These are phyloP conservation scores for Chalcis sispes DNA, from an alignment of 2,888 invertebrate genomes.

Conservation along the genomic window DNA sequence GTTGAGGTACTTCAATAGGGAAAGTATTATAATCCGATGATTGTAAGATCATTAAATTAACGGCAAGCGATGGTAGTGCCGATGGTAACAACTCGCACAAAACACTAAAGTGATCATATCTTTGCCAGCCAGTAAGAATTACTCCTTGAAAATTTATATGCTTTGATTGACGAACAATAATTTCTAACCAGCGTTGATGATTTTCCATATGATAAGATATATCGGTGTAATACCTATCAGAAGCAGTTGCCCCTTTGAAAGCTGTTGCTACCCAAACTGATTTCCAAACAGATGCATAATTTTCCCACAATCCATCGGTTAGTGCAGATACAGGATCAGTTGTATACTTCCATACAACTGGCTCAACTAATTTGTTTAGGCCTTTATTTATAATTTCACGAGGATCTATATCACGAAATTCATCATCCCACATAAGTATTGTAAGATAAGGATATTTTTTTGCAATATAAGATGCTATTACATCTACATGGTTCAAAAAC, in stretches of 20 bases:
- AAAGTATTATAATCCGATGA: conserved; percentile 66
- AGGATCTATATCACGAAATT: conserved; percentile 81
- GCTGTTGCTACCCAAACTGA: conserved; percentile 89
- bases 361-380: conserved; percentile 79
- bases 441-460: conserved; percentile 77
- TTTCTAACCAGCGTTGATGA: conserved; percentile 83
- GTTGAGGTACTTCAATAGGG: conserved; percentile 65
- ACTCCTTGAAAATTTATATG: conserved; percentile 80
- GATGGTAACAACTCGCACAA: conserved; percentile 82
- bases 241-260: conserved; percentile 87
- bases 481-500: conserved; percentile 81
- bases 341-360: conserved; percentile 85
- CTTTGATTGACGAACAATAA: conserved; percentile 78
- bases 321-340: conserved; percentile 74
- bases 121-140: conserved; percentile 85
- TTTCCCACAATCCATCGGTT: conserved; percentile 78
- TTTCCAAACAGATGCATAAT: conserved; percentile 80
- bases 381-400: conserved; percentile 73
- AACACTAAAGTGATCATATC: conserved; percentile 82
- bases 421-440: conserved; percentile 90
- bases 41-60: conserved; percentile 77
- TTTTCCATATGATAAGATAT: conserved; percentile 83
- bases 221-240: conserved; percentile 78
- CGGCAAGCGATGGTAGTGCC: conserved; percentile 80
- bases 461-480: conserved; percentile 77